Evolutionary conservation across 2,113 vertebrate species (phyloP).

Genomic region (Ursus arctos): DNA sequence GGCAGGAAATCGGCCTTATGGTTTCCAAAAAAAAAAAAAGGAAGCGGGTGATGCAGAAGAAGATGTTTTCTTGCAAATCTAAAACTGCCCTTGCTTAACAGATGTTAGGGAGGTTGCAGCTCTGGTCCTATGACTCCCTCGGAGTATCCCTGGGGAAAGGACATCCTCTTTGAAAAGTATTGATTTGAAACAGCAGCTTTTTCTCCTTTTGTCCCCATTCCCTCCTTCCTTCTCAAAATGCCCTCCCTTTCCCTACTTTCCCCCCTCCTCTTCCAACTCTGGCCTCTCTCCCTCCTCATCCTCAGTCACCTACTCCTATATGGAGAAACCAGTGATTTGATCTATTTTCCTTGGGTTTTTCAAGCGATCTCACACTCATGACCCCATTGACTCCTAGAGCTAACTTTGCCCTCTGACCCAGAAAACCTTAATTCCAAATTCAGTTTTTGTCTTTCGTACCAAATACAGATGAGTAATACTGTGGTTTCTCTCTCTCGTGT

Average conservation of each 20-base stretch:
- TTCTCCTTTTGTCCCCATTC: neutral
- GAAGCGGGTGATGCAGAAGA: neutral
- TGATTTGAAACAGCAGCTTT: neutral
- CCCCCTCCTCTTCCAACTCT: neutral
- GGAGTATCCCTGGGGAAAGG: neutral
- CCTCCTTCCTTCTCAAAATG: neutral
- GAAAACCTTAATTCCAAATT: neutral
- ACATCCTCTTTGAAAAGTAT: slow-evolving; percentile 21
- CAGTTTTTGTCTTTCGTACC: neutral
- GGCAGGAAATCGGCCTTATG: neutral
- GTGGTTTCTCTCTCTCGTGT: neutral
- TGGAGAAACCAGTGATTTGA: neutral
- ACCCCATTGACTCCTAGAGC: neutral
- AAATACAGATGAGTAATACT: neutral
- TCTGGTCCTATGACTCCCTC: neutral
- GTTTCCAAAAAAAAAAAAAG: neutral
- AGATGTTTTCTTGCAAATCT: neutral
- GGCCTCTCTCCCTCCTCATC: neutral
- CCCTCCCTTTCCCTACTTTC: neutral
- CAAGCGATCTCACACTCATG: neutral
- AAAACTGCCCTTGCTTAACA: neutral
- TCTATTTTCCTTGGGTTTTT: slow-evolving; percentile 7
- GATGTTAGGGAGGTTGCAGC: neutral
- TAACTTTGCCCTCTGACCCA: neutral
- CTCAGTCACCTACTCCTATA: neutral